phyloP scores from a whole-genome alignment of 1,140 invertebrate genomes.

The Ridgeia piscesae region DNA sequence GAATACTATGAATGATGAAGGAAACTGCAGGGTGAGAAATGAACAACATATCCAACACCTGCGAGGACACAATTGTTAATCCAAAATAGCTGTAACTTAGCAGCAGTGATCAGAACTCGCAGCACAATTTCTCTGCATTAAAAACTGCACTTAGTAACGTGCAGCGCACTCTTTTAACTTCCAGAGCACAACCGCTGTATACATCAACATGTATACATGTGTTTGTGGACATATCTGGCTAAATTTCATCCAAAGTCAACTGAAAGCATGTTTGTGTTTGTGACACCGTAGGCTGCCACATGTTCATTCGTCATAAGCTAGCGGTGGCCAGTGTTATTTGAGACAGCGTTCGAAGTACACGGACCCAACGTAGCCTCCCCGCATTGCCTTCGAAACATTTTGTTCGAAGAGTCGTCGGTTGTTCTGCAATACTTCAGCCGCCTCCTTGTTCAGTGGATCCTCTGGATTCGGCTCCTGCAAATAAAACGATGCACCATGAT shows the following conservation, averaged over 20 bases:
- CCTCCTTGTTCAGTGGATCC: slow-evolving; percentile 98
- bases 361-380: slow-evolving; percentile 88
- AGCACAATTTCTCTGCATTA: neutral
- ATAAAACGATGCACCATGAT: neutral
- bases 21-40: neutral
- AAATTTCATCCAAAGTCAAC: neutral
- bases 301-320: neutral
- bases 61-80: neutral
- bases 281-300: neutral
- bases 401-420: slow-evolving; percentile 93
- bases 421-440: slow-evolving; percentile 94
- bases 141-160: neutral
- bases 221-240: neutral
- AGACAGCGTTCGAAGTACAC: slow-evolving; percentile 94
- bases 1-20: neutral
- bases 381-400: slow-evolving; percentile 94
- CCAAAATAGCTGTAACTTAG: neutral
- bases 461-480: slow-evolving; percentile 94
- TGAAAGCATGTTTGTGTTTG: neutral
- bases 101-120: neutral
- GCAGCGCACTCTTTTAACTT: neutral
- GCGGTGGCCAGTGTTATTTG: slow-evolving; percentile 70
- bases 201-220: neutral
- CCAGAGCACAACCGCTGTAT: neutral
- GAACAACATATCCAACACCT: neutral